phyloP scores from a whole-genome alignment of 2,888 invertebrate genomes.

The Drosophila putrida region DNA sequence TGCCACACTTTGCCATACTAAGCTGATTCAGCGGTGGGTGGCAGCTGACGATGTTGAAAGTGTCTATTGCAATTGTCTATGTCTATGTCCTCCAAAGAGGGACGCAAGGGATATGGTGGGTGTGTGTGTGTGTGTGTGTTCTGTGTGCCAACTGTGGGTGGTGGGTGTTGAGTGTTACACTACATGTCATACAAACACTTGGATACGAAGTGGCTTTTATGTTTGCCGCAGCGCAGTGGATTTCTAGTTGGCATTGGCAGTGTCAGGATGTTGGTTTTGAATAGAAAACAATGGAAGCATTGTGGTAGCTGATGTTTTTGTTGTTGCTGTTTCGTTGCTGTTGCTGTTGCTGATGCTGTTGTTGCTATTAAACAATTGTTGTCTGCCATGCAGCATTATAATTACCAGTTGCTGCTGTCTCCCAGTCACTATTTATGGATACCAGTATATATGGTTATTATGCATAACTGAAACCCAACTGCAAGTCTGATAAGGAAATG shows the following conservation, averaged over 20 bases:
- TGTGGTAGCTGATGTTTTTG: constrained; percentile 50
- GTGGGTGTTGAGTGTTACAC: constrained; percentile 18
- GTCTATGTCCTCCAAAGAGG: neutral
- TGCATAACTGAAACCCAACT: constrained; percentile 1
- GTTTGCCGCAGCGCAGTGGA: constrained; percentile 61
- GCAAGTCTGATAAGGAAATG: constrained; percentile 16
- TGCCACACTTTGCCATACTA: constrained; percentile 64
- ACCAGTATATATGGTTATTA: constrained; percentile 6
- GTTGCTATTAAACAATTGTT: constrained; percentile 65
- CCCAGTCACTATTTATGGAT: constrained; percentile 82
- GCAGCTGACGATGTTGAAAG: constrained; percentile 15
- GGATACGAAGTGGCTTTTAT: constrained; percentile 71
- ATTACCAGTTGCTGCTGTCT: constrained; percentile 95
- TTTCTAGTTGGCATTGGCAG: constrained; percentile 63
- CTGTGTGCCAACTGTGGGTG: neutral
- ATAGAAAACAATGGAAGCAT: constrained; percentile 66
- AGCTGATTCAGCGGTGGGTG: constrained; percentile 49
- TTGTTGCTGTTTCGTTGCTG: constrained; percentile 16
- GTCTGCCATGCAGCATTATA: constrained; percentile 48
- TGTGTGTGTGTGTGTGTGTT: no score
- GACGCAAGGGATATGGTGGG: neutral
- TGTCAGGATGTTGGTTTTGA: constrained; percentile 72
- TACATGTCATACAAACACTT: constrained; percentile 67
- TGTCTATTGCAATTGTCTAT: constrained; percentile 56
- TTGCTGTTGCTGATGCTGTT: constrained; percentile 13